Evolutionary conservation across 2,888 invertebrate species (phyloP), one percentile per base, ranked within the genome.

Genomic region (Parascotia fuliginaria): DNA sequence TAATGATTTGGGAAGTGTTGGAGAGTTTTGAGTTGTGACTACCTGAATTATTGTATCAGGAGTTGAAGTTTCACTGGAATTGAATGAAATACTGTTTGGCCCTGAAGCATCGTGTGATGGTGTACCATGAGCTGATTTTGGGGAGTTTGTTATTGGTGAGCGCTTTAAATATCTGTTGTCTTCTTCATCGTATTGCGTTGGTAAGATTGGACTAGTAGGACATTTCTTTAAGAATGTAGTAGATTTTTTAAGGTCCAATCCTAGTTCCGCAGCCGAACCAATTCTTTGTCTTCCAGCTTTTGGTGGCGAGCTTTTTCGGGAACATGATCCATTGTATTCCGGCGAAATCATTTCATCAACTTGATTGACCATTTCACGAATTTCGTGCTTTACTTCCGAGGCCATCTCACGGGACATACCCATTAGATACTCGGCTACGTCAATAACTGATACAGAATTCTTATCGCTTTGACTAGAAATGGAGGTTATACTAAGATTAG

Each of bases 401-500:
- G 96, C 95, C 95, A 96, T 96, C 77, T 96, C 95, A 74, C 94
- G 94, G 0, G 96, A 96, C 77, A 95, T 95, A 59, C 96, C 96
- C 93, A 96, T 95, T 38, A 96, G 83, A 79, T 96, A 96, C 75
- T 96, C 95, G 0, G 96, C 95, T 34, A 96, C 95, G 73, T 96
- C 95, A 75, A 94, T 94, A 0, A 96, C 95, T 28, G 95, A 95
- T 48, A 95, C 95, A 0, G 96, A 95, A 80, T 95, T 95, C 62
- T 93, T 94, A 59, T 94, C 91, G 33, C 90, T 93, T 70, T 94
- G 94, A 86, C 94, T 94, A 83, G 93, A 94, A 49, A 90, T 87
- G 64, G 94, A 93, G 55, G 81, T 89, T 45, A 92, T 79, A 57
- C 92, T 92, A 39, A 85, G 57, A 75, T 92, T 92, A 19, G 89